These are phyloP conservation scores for Ifrita kowaldi DNA, from an alignment of 2,113 vertebrate genomes.

Conservation along the genomic window DNA sequence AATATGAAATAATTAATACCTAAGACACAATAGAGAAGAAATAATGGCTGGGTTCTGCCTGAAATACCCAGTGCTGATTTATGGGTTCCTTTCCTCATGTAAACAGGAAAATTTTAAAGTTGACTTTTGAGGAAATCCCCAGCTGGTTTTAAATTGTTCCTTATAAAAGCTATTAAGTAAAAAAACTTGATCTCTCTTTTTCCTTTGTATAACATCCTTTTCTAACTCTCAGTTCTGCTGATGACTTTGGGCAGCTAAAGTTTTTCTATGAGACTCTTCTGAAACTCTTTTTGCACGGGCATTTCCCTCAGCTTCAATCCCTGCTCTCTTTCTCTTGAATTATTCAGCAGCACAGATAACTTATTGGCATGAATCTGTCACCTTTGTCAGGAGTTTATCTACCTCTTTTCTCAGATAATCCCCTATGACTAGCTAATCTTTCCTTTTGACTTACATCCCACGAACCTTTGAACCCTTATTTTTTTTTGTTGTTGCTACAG, in stretches of 20 bases:
- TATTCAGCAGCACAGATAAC: constrained; percentile 41
- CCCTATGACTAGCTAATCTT: constrained; percentile 23
- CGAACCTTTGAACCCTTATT: background rate
- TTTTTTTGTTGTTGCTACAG: background rate
- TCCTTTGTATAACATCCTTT: background rate
- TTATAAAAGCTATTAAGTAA: background rate
- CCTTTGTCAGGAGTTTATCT: constrained; percentile 44
- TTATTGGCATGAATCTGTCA: constrained; percentile 43
- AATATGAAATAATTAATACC: constrained; percentile 64
- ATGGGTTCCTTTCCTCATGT: background rate
- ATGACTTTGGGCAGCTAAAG: background rate
- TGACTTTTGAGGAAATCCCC: background rate
- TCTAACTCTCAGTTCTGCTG: background rate
- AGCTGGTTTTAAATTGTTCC: background rate
- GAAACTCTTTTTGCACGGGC: background rate
- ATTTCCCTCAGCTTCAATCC: background rate
- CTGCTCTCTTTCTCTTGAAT: background rate
- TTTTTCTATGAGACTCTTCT: background rate
- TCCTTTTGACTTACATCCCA: constrained; percentile 18
- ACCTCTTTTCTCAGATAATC: constrained; percentile 5
- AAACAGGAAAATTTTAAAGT: background rate
- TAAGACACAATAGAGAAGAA: background rate
- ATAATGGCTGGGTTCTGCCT: background rate
- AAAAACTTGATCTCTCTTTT: background rate
- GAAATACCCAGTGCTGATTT: background rate